Base-by-base conservation (phyloP, 2,797 vertebrate species). In the Loris lydekkerianus region DNA sequence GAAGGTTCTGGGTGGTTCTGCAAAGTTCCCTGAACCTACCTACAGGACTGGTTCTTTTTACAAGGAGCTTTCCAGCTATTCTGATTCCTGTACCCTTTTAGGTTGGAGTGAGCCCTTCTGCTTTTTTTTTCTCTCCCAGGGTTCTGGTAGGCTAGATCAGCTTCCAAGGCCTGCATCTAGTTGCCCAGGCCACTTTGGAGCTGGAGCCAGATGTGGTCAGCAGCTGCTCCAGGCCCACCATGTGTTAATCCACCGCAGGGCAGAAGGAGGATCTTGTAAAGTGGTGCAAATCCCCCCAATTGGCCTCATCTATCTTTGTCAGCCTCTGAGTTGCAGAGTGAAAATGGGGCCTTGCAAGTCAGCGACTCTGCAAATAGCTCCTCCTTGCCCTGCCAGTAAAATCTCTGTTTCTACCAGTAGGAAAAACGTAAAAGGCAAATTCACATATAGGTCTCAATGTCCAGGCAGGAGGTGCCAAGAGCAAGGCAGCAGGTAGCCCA, bases 141-240 rank as follows among this genome's bases (percentile, higher is more conserved):
- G 53, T 73, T 40, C 89, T 34, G 10, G 80, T 40, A 46, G 76
- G 67, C n/a, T 61, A 78, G 82, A 56, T 56, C 2, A 0, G 43
- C 21, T 93, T 76, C 73, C 37, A 6, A 81, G 93, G 76, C 69
- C 72, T 3, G 3, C 65, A 81, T 89, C 96, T 81, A 87, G 78
- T 87, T 81, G 58, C 86, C 89, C 73, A 85, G 89, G 86, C 91
- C 60, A 88, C 95, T 95, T 82, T 87, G 87, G 94, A 96, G 91
- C 67, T 86, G 76, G 87, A 81, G 81, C 97, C 96, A 97, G 97
- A 97, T 97, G 97, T 98, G 94, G 96, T 90, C 96, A 96, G 96
- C 91, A 97, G 94, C 96, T 97, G 94, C 94, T 96, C 61, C 40
- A 63, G 93, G 81, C 95, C 96, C 87, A 96, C 93, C 72, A 58